Conservation (phyloP, 2,888 invertebrate genomes). For the Ischnus inquisitorius region DNA sequence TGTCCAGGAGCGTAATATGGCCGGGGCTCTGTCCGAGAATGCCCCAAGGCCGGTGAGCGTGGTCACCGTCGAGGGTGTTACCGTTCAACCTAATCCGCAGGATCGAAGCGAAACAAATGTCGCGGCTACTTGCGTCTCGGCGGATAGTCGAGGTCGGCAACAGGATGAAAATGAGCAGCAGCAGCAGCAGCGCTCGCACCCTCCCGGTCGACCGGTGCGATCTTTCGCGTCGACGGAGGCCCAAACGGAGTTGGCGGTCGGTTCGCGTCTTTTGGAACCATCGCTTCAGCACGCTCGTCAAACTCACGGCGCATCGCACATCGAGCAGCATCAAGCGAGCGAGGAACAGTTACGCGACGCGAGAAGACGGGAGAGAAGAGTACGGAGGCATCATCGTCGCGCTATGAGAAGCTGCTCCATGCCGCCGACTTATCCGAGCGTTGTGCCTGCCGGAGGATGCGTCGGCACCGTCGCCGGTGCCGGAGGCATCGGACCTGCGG, state of each 20-base stretch:
- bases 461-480: constrained; percentile 69
- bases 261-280: constrained; percentile 63
- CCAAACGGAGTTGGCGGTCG: constrained; percentile 79
- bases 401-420: constrained; percentile 82
- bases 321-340: constrained; percentile 51
- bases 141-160: background rate
- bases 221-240: constrained; percentile 84
- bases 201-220: constrained; percentile 63
- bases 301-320: constrained; percentile 20
- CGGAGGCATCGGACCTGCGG: constrained; percentile 71
- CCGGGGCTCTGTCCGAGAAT: constrained; percentile 84
- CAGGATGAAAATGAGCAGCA: constrained; percentile 21
- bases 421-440: constrained; percentile 81
- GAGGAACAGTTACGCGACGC: constrained; percentile 80
- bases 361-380: constrained; percentile 81
- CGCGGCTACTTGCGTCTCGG: constrained; percentile 29
- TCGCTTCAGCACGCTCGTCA: constrained; percentile 34
- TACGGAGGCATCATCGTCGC: constrained; percentile 80
- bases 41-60: constrained; percentile 84
- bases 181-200: constrained; percentile 48
- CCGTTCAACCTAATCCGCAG: constrained; percentile 67
- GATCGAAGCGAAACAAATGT: constrained; percentile 27
- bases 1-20: constrained; percentile 83
- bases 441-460: constrained; percentile 58
- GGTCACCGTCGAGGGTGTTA: constrained; percentile 79